Base-by-base conservation (phyloP, 2,113 vertebrate species). In the Petrocephalus zakoni region DNA sequence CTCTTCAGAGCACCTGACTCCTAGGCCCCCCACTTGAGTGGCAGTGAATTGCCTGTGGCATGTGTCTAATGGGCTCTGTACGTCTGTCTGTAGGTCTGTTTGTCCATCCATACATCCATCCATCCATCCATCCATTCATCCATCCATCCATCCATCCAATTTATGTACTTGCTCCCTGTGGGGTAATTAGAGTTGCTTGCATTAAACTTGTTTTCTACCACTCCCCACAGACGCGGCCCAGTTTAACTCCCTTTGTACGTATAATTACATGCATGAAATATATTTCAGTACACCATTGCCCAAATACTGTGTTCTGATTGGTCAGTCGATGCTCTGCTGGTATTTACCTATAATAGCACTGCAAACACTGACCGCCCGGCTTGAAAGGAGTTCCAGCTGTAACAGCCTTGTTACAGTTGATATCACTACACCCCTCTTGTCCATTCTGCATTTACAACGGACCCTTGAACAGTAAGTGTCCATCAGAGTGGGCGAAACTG, bases 191-290 rank as follows among this genome's bases (percentile, higher is more conserved):
- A 94, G 93, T 89, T 55, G 93, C 95, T 94, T 94, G 93, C 94
- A 95, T 95, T 95, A 95, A 96, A 94, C 95, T 94, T 94, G 94
- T 95, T 95, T 95, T 95, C 94, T 94, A 95, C 94, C 93, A 93
- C 93, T 94, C 93, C 94, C 93, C 25, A 89, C 92, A 93, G 94
- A 93, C 92, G 87, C 78, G 87, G 47, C 89, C 89, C 42, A 88
- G 89, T 88, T 90, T 90, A 90, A 90, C 93, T 86, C 89, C 56
- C 55, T 34, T 4, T 61, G 85, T 78, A 25, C 88, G 88, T 88
- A 83, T 88, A 83, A 83, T 46, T 49, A 42, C 22, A 49, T 83
- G 37, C 34, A 75, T 75, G 34, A 75, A 75, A 75, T 75, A 42
- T 75, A 75, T 75, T 42, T 75, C 15, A 17, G 29, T 75, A 19